A percentile compares a stretch with the other conserved stretches of the same genome.
Conservation (phyloP, 2,797 vertebrate genomes). For the Columba guinea region DNA sequence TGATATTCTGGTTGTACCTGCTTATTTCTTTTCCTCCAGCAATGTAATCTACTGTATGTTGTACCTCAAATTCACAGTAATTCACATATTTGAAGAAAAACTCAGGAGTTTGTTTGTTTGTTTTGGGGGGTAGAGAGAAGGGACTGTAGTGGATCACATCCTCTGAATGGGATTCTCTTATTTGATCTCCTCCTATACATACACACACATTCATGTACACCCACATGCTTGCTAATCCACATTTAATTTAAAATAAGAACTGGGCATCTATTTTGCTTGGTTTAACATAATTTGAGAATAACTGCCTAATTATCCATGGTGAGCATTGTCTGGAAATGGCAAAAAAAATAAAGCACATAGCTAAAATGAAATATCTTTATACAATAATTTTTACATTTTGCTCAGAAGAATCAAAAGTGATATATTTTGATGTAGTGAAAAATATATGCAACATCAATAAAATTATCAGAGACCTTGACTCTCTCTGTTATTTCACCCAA, state of each 20-base stretch:
- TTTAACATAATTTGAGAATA: neutral
- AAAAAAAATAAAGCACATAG: fast-evolving
- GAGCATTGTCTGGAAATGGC: neutral
- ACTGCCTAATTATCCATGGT: neutral
- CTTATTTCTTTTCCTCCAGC: constrained; percentile 6
- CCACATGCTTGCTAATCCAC: neutral
- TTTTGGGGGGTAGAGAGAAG: neutral
- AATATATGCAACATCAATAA: neutral
- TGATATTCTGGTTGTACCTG: neutral
- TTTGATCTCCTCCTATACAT: neutral
- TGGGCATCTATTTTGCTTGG: neutral
- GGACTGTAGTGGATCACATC: neutral
- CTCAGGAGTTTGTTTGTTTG: fast-evolving
- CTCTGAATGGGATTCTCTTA: neutral
- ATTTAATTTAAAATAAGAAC: neutral
- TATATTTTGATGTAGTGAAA: neutral
- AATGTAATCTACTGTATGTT: neutral
- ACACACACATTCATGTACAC: neutral
- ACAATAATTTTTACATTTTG: neutral
- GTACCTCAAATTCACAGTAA: neutral
- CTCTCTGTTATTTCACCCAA: neutral
- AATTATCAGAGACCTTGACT: neutral
- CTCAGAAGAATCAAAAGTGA: neutral
- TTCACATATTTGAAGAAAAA: neutral
- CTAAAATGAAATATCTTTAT: neutral